These are phyloP conservation scores for Trichogramma evanescens DNA, from an alignment of 2,888 invertebrate species.

Conservation along the genomic window DNA sequence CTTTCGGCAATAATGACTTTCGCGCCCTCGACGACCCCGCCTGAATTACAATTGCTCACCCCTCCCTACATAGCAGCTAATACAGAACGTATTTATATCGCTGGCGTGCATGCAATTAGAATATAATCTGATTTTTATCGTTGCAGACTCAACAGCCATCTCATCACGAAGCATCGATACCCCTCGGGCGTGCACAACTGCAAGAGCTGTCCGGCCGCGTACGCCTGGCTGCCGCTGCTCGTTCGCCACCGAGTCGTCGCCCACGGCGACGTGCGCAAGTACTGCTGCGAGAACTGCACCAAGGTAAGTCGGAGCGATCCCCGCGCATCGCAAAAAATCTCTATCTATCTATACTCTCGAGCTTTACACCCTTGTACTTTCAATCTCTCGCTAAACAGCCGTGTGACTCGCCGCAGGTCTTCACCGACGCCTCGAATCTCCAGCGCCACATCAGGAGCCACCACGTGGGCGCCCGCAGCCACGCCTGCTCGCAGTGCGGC, in stretches of 20 bases:
- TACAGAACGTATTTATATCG: neutral
- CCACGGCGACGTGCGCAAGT: conserved; percentile 77
- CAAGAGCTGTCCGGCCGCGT: conserved; percentile 76
- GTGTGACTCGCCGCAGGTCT: conserved; percentile 64
- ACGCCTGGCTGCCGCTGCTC: conserved; percentile 72
- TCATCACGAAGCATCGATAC: conserved; percentile 72
- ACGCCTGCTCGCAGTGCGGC: conserved; percentile 97
- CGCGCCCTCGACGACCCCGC: conserved; percentile 28
- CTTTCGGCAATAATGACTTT: conserved; percentile 34
- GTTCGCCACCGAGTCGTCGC: conserved; percentile 75
- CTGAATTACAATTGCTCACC: neutral
- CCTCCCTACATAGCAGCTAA: neutral
- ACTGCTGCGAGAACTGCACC: conserved; percentile 87
- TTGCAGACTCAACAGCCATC: conserved; percentile 77
- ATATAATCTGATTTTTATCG: conserved; percentile 6
- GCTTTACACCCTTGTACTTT: conserved; percentile 25
- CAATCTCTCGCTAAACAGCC: conserved; percentile 42
- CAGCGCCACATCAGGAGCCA: conserved; percentile 93
- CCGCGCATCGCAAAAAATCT: conserved; percentile 64
- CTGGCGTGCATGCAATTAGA: neutral
- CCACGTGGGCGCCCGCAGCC: conserved; percentile 91
- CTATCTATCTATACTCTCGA: neutral
- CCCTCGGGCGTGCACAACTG: conserved; percentile 73
- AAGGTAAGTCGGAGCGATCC: conserved; percentile 78
- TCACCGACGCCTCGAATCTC: conserved; percentile 92